A percentile compares a stretch with the other conserved stretches of the same genome.
Conservation (phyloP, 2,888 invertebrate genomes). For the Rhamphomyia laevipes region DNA sequence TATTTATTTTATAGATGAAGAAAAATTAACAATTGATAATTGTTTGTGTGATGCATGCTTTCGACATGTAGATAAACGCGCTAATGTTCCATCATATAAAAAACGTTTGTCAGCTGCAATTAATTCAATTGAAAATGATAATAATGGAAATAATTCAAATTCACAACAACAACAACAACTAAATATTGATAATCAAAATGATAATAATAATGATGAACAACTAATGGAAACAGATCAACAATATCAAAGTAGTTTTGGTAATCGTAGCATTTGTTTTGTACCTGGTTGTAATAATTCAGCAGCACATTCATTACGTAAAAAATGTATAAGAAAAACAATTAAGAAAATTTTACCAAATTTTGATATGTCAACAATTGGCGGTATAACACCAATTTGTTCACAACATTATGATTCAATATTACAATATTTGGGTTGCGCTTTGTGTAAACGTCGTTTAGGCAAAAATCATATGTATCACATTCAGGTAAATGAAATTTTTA, state of each 20-base stretch:
- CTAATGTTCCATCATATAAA: conserved; percentile 57
- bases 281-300: conserved; percentile 48
- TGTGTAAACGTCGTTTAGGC: conserved; percentile 64
- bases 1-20: conserved; percentile 46
- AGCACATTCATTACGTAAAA: conserved; percentile 53
- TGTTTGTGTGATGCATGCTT: conserved; percentile 82
- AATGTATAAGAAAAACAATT: conserved; percentile 60
- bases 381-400: conserved; percentile 52
- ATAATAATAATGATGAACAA: conserved; percentile 2
- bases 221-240: conserved; percentile 18
- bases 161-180: neutral
- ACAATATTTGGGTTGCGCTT: conserved; percentile 61
- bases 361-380: conserved; percentile 45
- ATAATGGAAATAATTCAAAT: neutral
- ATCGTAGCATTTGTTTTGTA: conserved; percentile 44
- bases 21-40: conserved; percentile 70
- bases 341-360: conserved; percentile 52
- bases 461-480: conserved; percentile 66
- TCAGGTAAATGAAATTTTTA: conserved; percentile 2
- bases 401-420: conserved; percentile 58
- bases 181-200: neutral
- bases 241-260: neutral
- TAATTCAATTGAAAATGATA: conserved; percentile 12
- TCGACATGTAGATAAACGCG: conserved; percentile 72
- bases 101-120: conserved; percentile 40